Conservation (phyloP, 1,140 invertebrate genomes). For the Mizuhopecten yessoensis region DNA sequence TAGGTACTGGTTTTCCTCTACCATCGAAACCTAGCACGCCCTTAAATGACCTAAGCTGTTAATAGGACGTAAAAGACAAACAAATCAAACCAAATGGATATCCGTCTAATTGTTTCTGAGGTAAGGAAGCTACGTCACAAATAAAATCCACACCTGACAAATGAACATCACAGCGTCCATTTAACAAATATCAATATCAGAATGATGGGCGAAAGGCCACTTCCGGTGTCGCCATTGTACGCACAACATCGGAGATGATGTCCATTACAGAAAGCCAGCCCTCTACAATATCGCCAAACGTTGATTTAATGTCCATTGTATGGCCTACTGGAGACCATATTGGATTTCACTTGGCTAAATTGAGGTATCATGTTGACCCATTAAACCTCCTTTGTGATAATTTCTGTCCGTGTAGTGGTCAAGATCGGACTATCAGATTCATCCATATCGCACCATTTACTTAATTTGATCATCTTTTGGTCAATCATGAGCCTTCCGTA, state of each 20-base stretch:
- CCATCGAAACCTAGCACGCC: too few relatives aligned
- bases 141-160: background rate
- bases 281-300: background rate
- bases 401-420: background rate
- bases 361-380: background rate
- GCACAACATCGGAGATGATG: background rate
- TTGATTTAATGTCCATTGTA: background rate
- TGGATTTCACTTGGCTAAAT: background rate
- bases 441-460: background rate
- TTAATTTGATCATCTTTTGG: conserved; percentile 39
- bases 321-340: background rate
- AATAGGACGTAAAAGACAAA: too few relatives aligned
- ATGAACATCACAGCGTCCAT: background rate
- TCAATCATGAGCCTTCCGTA: background rate
- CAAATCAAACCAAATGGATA: too few relatives aligned
- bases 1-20: too few relatives aligned
- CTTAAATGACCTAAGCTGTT: too few relatives aligned
- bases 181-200: background rate
- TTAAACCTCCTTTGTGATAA: background rate
- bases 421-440: background rate
- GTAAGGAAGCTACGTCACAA: background rate
- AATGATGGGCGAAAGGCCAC: background rate
- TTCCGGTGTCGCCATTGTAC: background rate
- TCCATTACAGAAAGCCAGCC: background rate
- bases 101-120: background rate